A percentile compares a stretch with the other conserved stretches of the same genome.
Evolutionary conservation across 1,140 invertebrate species (phyloP).

Genomic region (Ips typographus): DNA sequence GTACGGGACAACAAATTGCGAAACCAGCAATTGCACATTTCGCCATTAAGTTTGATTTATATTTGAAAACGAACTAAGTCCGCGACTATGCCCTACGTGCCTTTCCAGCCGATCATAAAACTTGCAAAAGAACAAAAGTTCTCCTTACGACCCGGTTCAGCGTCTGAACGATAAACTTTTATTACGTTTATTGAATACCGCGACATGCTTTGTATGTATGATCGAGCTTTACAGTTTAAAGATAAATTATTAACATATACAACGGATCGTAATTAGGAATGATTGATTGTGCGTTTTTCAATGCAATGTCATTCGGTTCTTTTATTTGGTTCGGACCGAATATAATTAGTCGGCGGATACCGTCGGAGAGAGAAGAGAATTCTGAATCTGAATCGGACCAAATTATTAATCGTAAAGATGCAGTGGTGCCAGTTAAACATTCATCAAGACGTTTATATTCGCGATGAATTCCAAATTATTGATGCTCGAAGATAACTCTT

Average conservation of each 20-base stretch:
- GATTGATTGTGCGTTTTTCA: not conserved
- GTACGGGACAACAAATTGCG: conserved; percentile 7
- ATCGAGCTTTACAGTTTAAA: conserved; percentile 7
- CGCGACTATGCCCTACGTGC: conserved; percentile 12
- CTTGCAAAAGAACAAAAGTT: conserved; percentile 17
- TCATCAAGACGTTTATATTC: too few relatives aligned
- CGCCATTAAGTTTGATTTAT: conserved; percentile 21
- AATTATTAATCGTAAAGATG: too few relatives aligned
- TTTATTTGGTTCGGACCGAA: too few relatives aligned
- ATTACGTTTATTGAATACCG: conserved; percentile 10
- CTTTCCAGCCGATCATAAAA: conserved; percentile 13
- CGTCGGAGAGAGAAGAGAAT: too few relatives aligned
- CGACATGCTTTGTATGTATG: conserved; percentile 17
- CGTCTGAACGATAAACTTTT: conserved; percentile 17
- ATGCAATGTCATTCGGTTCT: not conserved
- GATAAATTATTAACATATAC: conserved; percentile 5
- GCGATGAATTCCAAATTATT: too few relatives aligned
- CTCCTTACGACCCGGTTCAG: conserved; percentile 8
- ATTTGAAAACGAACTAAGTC: conserved; percentile 8
- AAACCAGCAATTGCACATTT: conserved; percentile 10
- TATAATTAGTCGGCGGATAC: too few relatives aligned
- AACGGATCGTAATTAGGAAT: not conserved
- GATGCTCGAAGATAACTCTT: too few relatives aligned
- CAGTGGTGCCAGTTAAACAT: too few relatives aligned
- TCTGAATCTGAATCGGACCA: too few relatives aligned